phyloP scores from a whole-genome alignment of 2,888 invertebrate species.

The Drosophila infuscata region DNA sequence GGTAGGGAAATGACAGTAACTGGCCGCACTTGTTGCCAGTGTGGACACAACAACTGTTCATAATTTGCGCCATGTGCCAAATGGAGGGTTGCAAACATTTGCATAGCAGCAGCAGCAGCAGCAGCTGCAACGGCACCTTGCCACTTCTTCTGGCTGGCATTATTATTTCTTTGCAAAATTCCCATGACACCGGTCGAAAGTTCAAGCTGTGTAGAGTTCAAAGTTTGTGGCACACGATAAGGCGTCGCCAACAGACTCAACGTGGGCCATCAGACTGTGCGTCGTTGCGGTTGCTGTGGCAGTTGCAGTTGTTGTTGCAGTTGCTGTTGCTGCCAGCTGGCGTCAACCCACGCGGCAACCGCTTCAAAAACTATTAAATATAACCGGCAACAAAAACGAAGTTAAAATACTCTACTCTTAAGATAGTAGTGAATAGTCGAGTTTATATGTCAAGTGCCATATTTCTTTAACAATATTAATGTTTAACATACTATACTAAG shows the following conservation, averaged over 20 bases:
- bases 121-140: constrained; percentile 36
- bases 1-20: constrained; percentile 22
- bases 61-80: constrained; percentile 68
- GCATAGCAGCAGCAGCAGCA: constrained; percentile 44
- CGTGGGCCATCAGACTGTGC: constrained; percentile 58
- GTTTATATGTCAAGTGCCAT: neutral
- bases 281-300: constrained; percentile 34
- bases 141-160: constrained; percentile 8
- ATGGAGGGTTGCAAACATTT: constrained; percentile 50
- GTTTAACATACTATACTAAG: neutral
- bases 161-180: constrained; percentile 23
- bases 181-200: constrained; percentile 61
- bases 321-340: constrained; percentile 47
- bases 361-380: constrained; percentile 33
- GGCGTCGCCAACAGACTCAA: constrained; percentile 39
- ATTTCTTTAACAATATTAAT: neutral
- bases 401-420: constrained; percentile 9
- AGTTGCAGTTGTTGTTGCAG: constrained; percentile 9
- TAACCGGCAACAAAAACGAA: neutral
- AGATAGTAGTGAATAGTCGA: neutral
- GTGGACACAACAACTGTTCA: constrained; percentile 58
- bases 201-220: constrained; percentile 63
- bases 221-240: constrained; percentile 62
- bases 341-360: constrained; percentile 45
- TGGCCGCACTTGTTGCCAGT: constrained; percentile 48